Percentiles rank a stretch among this genome's conserved stretches.
These are phyloP conservation scores for Typhlomys cinereus DNA, from an alignment of 2,113 vertebrate species.

Conservation along the genomic window DNA sequence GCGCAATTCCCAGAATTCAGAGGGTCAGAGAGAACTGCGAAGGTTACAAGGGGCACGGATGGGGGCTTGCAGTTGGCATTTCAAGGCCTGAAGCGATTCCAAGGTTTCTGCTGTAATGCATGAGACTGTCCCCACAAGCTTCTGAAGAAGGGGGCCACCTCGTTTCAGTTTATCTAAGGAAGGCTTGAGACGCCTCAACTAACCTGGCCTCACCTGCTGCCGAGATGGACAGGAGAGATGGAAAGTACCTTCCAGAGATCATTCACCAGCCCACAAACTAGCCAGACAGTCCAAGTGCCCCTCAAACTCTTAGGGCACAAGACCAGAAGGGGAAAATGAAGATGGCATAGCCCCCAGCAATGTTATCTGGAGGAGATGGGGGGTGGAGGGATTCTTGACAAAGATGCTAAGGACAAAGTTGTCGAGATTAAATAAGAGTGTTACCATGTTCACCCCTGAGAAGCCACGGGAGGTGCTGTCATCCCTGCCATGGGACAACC, in stretches of 20 bases:
- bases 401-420: background rate
- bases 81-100: background rate
- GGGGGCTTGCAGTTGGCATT: background rate
- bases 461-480: background rate
- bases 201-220: background rate
- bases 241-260: background rate
- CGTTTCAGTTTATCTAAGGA: background rate
- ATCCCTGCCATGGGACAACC: background rate
- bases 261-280: background rate
- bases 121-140: background rate
- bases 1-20: conserved; percentile 44
- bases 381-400: background rate
- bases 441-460: background rate
- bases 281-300: background rate
- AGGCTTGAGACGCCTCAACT: background rate
- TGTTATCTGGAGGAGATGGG: background rate
- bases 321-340: background rate
- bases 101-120: background rate
- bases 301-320: background rate
- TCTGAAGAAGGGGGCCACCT: background rate
- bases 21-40: background rate
- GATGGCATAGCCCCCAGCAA: background rate
- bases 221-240: background rate
- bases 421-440: background rate
- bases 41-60: background rate